These are phyloP conservation scores for Mallateleia sp. DNA, from an alignment of 2,888 invertebrate genomes.

Conservation along the genomic window DNA sequence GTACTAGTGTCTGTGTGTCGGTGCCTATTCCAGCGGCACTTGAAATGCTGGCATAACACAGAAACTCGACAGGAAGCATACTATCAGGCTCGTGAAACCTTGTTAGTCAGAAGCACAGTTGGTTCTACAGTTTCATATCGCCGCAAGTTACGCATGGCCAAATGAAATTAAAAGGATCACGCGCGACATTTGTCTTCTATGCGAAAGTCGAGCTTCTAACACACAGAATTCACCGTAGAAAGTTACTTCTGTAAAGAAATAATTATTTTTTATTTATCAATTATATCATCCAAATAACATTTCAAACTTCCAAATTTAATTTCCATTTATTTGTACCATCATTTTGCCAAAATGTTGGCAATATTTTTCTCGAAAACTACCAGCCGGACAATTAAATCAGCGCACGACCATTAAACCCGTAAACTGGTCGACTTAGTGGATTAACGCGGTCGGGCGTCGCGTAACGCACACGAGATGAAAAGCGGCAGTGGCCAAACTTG, in stretches of 20 bases:
- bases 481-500: slow-evolving; percentile 44
- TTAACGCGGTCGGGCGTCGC: slow-evolving; percentile 36
- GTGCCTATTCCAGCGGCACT: slow-evolving; percentile 49
- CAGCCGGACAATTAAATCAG: slow-evolving; percentile 36
- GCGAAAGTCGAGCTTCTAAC: slow-evolving; percentile 39
- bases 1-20: slow-evolving; percentile 68
- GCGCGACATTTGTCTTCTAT: slow-evolving; percentile 69
- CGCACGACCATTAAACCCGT: slow-evolving; percentile 12
- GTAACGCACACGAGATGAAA: slow-evolving; percentile 40
- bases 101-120: slow-evolving; percentile 85
- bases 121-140: slow-evolving; percentile 85
- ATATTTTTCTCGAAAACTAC: neutral
- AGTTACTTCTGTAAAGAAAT: slow-evolving; percentile 9
- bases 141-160: slow-evolving; percentile 72
- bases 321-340: no score
- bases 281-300: no score
- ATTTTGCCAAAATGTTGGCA: no score
- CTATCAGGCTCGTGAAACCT: slow-evolving; percentile 83
- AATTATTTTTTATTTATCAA: slow-evolving; percentile 17
- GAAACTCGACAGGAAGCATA: slow-evolving; percentile 78
- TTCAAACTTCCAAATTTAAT: no score
- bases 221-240: slow-evolving; percentile 15
- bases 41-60: slow-evolving; percentile 72
- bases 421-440: slow-evolving; percentile 47
- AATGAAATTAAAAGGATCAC: slow-evolving; percentile 78